Conservation (phyloP, 30 jellyfish, hydroid and myxozoan genomes). For the Chrysaora quinquecirrha region DNA sequence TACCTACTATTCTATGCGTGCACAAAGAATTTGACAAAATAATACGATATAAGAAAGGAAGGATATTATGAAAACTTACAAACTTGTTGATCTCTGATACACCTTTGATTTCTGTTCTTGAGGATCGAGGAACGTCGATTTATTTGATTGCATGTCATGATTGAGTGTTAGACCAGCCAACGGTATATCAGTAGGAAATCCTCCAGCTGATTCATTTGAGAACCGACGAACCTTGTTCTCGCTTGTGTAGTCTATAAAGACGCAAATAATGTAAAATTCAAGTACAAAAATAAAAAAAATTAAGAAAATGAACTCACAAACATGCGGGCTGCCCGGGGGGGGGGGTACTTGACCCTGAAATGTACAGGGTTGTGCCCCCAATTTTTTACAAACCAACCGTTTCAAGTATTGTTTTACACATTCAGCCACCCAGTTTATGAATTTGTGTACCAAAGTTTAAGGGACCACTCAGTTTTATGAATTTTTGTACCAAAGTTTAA, state of each 20-base stretch:
- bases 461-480: no score
- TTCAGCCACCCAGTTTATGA: neutral
- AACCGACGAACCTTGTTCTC: neutral
- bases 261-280: neutral
- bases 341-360: no score
- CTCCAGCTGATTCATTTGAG: neutral
- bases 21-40: neutral
- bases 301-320: neutral
- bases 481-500: no score
- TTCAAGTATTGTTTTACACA: neutral
- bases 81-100: constrained; percentile 17
- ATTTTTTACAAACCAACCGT: no score
- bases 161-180: constrained; percentile 10
- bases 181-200: constrained; percentile 2
- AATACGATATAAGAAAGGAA: neutral
- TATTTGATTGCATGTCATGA: neutral
- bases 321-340: neutral
- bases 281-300: neutral
- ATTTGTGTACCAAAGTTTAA: no score
- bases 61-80: constrained; percentile 11
- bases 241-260: neutral
- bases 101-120: neutral
- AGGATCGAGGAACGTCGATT: neutral
- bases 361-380: no score
- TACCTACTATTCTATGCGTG: no score